Evolutionary conservation across 2,797 vertebrate genomes (phyloP), one percentile per base, ranked within the genome.

Genomic region (Danio jaintianensis): DNA sequence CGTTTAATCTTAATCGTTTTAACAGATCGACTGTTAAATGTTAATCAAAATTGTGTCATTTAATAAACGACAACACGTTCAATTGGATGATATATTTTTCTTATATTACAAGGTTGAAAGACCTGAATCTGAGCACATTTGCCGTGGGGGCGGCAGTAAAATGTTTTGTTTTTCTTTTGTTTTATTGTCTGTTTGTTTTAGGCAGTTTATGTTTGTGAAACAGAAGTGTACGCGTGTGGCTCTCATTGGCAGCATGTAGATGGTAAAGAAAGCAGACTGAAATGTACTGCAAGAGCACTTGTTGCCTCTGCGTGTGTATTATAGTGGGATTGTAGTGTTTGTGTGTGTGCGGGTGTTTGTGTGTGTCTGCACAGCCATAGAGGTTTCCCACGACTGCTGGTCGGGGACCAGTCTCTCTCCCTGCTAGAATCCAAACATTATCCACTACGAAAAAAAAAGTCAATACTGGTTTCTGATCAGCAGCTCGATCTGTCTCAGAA

Each of bases 251-350:
- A 73, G 81, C 45, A 48, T 67, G 75, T 76, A 83, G 66, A 83
- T 66, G 64, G 73, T 71, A 58, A 71, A 76, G 45, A 48, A 72
- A 59, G 47, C 67, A 20, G 42, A 67, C 40, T 63, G 73, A 63
- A 58, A 73, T 40, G 43, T 79, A 82, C 61, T 73, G 53, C 47
- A 56, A 74, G 67, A 58, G 81, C 83, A 85, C 67, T 80, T 79
- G 84, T 78, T 80, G 81, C 73, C 69, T 71, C 76, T 78, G 78
- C 45, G 70, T 81, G 79, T 78, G 81, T 83, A 77, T 71, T 78
- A 80, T 82, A 82, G 67, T 75, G 64, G 50, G 69, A 79, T 73
- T 82, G 52, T 80, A 16, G 62, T 69, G 75, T 66, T 62, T 50
- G 66, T 67, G 75, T 81, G 72, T 72, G 36, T 72, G 78, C 59